Evolutionary conservation across 1,140 invertebrate genomes (phyloP), one percentile per base, ranked within the genome.

Genomic region (Chrysomallon squamiferum): DNA sequence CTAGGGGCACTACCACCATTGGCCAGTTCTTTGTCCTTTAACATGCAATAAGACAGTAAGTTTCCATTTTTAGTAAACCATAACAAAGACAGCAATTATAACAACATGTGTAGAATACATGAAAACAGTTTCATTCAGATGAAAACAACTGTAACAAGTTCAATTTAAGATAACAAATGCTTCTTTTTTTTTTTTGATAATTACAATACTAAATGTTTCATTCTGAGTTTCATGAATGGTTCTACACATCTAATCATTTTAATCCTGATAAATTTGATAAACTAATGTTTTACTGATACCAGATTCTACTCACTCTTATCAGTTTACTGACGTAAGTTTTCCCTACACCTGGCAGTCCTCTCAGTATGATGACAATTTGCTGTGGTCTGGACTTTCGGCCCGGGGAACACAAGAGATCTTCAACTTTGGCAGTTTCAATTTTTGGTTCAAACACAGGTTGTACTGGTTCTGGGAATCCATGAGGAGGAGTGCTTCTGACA

Each of bases 311-410:
- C 88, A 89, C 94, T 90, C 95, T 93, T 49, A 96, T 93, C 33
- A 95, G 85, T 87, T 94, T 95, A 3, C 93, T 92, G 73, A 94
- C 88, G 85, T 91, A 92, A 32, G 93, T 93, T 87, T 96, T 96
- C 50, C 95, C 94, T 84, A 93, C 93, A 2, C 95, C 94, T 20
- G 95, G 94, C 57, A 92, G 90, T 65, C 96, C 95, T 84, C 96
- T 86, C 15, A 98, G 83, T 73, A 98, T 93, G 59, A 97, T 92
- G 27, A 92, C 93, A 70, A 98, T 92, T 81, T 93, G 91, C 27
- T 88, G 86, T 52, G 94, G 94, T 78, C 94, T 87, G 69, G 88
- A 90, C 71, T 88, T 88, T 69, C 92, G 88, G 52, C 91, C 93
- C 52, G 92, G 94, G 54, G 84, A 80, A 71, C 88, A 90, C 65